Base-by-base conservation (phyloP, 2,888 invertebrate species). In the Alsophila aescularia region DNA sequence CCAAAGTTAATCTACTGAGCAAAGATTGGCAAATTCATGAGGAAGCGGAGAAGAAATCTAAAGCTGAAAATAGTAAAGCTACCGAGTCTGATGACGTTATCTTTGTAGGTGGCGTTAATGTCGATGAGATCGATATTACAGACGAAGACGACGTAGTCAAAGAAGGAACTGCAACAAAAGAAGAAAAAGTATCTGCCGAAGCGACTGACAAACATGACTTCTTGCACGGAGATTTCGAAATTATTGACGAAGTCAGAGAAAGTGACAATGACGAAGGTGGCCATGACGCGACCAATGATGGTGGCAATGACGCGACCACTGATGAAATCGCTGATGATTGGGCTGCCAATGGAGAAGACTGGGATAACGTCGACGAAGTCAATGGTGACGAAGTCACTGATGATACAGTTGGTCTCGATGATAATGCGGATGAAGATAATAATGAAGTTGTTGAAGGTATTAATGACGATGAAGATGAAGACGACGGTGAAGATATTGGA, bases 221-320 rank as follows among this genome's bases (percentile, higher is more conserved):
- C 29, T 14, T 55, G 3, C n/a, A 52, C 13, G 48, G 43, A 32
- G 57, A 61, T 12, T 64, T 59, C 34, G 18, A 64, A 9, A 52
- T 61, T 13, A 57, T 61, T 16, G 59, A 64, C 39, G 61, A 64
- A 52, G 59, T 61, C 4, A 42, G 55, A 12, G 64, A 47, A 16
- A 47, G 43, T 8, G 64, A 60, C 39, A 53, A 52, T 21, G 60
- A 58, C 31, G 24, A 24, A 2, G 41, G 16, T 12, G 12, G 21
- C 31, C 39, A 32, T 13, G 14, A 29, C 29, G 27, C 14, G 0
- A 4, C 2, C 6, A 29, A 41, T 13, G 15, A 18, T n/a, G n/a
- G 2, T 14, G 14, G 13, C 8, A 13, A 24, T 45, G 27, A 15
- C n/a, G n/a, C n/a, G n/a, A n/a, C n/a, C n/a, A n/a, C n/a, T 24